phyloP scores from a whole-genome alignment of 30 jellyfish, hydroid and myxozoan genomes.

The Cassiopea xamachana region DNA sequence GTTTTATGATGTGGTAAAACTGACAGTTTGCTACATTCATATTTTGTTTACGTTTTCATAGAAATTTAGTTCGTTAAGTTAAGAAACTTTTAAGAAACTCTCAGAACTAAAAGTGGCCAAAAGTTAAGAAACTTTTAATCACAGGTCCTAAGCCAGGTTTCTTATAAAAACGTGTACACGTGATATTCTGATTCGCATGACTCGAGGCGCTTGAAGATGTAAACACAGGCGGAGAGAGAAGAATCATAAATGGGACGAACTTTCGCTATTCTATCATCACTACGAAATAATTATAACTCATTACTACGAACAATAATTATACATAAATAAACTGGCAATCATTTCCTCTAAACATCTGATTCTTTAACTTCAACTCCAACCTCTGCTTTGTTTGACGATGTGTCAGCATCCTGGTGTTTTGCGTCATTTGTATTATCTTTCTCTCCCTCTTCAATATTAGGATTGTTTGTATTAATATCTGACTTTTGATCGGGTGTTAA shows the following conservation, averaged over 20 bases:
- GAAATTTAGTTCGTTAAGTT: too few relatives aligned
- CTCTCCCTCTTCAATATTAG: not conserved
- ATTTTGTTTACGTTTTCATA: too few relatives aligned
- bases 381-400: constrained; percentile 7
- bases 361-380: constrained; percentile 64
- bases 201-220: too few relatives aligned
- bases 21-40: too few relatives aligned
- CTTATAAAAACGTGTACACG: too few relatives aligned
- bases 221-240: too few relatives aligned
- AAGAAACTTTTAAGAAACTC: too few relatives aligned
- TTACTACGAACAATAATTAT: not conserved
- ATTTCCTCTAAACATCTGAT: constrained; percentile 46
- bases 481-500: not conserved
- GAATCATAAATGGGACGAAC: not conserved
- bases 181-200: too few relatives aligned
- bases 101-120: too few relatives aligned
- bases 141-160: too few relatives aligned
- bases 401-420: not conserved
- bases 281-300: not conserved
- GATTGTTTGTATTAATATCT: not conserved
- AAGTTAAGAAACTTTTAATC: too few relatives aligned
- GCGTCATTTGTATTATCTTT: not conserved
- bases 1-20: too few relatives aligned
- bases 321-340: not conserved
- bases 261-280: not conserved